phyloP scores from a whole-genome alignment of 2,113 vertebrate genomes.

The Anolis carolinensis region DNA sequence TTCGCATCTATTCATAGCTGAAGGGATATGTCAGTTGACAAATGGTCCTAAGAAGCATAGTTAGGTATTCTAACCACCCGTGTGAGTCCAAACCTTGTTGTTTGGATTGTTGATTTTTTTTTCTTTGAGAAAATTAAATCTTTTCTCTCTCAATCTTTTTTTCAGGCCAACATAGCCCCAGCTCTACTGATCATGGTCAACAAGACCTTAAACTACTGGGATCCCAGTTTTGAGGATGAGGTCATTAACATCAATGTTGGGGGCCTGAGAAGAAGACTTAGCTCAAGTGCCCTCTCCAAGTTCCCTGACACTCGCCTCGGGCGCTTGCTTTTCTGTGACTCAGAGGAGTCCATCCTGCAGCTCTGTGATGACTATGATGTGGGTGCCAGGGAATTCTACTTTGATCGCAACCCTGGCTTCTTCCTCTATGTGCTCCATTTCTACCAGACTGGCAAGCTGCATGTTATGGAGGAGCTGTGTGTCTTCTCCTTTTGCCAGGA shows the following conservation, averaged over 20 bases:
- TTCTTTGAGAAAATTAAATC: neutral
- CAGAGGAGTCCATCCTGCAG: conserved; percentile 92
- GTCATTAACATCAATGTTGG: conserved; percentile 94
- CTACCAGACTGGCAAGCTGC: conserved; percentile 95
- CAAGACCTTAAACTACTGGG: conserved; percentile 80
- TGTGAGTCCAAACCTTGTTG: neutral
- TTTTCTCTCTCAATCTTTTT: neutral
- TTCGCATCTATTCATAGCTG: neutral
- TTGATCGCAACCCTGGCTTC: conserved; percentile 91
- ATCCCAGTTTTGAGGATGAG: conserved; percentile 77
- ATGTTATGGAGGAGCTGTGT: conserved; percentile 96
- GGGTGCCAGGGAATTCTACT: conserved; percentile 92
- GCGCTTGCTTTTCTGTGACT: conserved; percentile 88
- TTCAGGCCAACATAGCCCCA: conserved; percentile 49
- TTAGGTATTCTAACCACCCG: neutral
- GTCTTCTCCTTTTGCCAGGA: conserved; percentile 98
- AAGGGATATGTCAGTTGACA: neutral
- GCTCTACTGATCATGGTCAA: conserved; percentile 83
- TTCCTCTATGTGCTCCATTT: conserved; percentile 95
- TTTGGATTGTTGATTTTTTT: neutral
- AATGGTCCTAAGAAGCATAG: neutral
- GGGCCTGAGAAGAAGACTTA: conserved; percentile 87
- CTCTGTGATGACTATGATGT: conserved; percentile 97
- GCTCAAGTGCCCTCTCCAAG: conserved; percentile 86
- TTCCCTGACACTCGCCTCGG: conserved; percentile 94